Evolutionary conservation across 2,888 invertebrate species (phyloP), one percentile per base, ranked within the genome.

Genomic region (Eupithecia insigniata): DNA sequence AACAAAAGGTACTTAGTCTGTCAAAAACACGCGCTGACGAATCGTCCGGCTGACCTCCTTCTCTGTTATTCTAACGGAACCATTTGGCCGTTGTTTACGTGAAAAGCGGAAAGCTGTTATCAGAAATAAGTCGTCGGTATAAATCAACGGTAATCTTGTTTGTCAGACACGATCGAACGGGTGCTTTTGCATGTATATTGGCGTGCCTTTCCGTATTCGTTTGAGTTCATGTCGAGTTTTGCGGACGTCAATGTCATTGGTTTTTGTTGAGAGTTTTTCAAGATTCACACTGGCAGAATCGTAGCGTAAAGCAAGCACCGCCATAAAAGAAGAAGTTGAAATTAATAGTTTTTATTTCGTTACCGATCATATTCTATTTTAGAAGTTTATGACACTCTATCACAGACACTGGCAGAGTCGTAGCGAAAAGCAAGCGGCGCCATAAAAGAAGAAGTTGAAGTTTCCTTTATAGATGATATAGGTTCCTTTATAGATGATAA

Each of bases 131-230:
- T 87, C 85, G 81, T 82, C 80, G 85, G 85, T 85, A 90, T 89
- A 89, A 89, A 89, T 89, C 88, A 88, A 82, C 81, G 79, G 81
- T 88, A 89, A 89, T 88, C 88, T 88, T 89, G 88, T 89, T 88
- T 89, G 87, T 87, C 83, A 83, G 84, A 79, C 83, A 82, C 83
- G 84, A 84, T 84, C 83, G 83, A 87, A 85, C 84, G 85, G 82
- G 81, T 85, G 85, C 85, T 85, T 87, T 85, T 84, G 80, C 82
- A 83, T 82, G 79, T 80, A 78, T 79, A 79, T 80, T 78, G 78
- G 78, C 66, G 65, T 77, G 76, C 65, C 71, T 73, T 74, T 79
- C 75, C 78, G 75, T 61, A 73, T 72, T 72, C 69, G 75, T 74
- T 76, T 69, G 78, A 76, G 69, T 68, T 67, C 68, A 43, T 61